These are phyloP conservation scores for Dendrocincla fuliginosa DNA, from an alignment of 2,797 vertebrate species.

Conservation along the genomic window DNA sequence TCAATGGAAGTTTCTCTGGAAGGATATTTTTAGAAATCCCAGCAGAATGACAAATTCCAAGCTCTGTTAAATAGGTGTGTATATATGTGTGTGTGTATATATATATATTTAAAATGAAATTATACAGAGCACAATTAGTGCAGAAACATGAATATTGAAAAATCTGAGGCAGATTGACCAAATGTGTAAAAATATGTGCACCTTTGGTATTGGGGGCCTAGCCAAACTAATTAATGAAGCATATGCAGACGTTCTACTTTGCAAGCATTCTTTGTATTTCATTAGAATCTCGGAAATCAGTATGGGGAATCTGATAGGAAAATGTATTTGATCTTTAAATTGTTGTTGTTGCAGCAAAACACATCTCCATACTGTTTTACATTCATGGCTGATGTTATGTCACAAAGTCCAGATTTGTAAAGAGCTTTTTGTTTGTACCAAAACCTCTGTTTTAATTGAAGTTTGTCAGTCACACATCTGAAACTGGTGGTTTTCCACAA, in stretches of 20 bases:
- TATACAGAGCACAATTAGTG: neutral
- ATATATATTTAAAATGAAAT: neutral
- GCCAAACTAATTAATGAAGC: slow-evolving; percentile 30
- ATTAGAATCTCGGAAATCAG: slow-evolving; percentile 11
- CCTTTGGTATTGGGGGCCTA: neutral
- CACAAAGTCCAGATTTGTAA: neutral
- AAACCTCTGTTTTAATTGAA: neutral
- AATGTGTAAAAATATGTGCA: neutral
- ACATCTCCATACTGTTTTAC: neutral
- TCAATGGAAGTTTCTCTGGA: neutral
- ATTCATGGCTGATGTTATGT: neutral
- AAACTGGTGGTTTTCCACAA: neutral
- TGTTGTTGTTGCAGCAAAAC: neutral
- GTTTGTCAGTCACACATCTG: neutral
- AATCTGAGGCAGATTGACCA: neutral
- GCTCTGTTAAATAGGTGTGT: neutral
- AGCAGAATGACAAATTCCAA: slow-evolving; percentile 3
- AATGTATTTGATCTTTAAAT: slow-evolving; percentile 11
- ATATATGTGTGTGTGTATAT: neutral
- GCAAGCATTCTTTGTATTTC: neutral
- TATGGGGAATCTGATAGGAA: neutral
- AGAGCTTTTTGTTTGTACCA: neutral
- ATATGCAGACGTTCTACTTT: neutral
- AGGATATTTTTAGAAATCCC: neutral
- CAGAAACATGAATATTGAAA: slow-evolving; percentile 3